Base-by-base conservation (phyloP, 2,113 vertebrate genomes). In the Catharus fuscescens region DNA sequence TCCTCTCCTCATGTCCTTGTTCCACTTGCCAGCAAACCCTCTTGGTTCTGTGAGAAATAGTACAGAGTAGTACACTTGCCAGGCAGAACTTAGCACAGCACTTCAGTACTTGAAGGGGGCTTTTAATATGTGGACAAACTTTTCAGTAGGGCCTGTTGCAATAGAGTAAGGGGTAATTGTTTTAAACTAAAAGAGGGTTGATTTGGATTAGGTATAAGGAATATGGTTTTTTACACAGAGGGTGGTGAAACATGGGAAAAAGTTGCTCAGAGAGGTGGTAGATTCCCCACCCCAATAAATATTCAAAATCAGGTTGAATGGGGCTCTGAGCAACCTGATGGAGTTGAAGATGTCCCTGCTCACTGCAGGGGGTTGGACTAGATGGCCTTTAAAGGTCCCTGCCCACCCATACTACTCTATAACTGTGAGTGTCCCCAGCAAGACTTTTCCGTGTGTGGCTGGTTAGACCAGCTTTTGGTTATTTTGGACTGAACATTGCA, bases 391-490 rank as follows among this genome's bases (percentile, higher is more conserved):
- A 32, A 42, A 56, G 34, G 15, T 83, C 56, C 8, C 31, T 38
- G 14, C 34, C 47, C 34, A 48, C 34, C 21, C 25, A 42, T 69
- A 69, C 34, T 69, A 16, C 61, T 62, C 25, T 48, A 1, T 69
- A 23, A 19, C n/a, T n/a, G 0, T 36, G 7, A 54, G 40, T 76
- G 54, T 54, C 40, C 48, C 64, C 36, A 74, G 31, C 40, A 57
- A 70, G 47, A 36, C 18, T 38, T 85, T 91, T 79, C 45, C 54
- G 73, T 62, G 47, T 73, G 5, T 78, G 67, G 31, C 53, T 90
- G 52, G 34, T 82, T 93, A 92, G 79, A 62, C 38, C 40, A 21
- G 60, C 28, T 86, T 72, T 80, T 86, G 21, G 82, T 94, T 69
- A 31, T 61, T 72, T 92, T 79, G 29, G 62, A 86, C 44, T 80